Conservation (phyloP, 1,140 invertebrate genomes). For the Catajapyx aquilonaris region DNA sequence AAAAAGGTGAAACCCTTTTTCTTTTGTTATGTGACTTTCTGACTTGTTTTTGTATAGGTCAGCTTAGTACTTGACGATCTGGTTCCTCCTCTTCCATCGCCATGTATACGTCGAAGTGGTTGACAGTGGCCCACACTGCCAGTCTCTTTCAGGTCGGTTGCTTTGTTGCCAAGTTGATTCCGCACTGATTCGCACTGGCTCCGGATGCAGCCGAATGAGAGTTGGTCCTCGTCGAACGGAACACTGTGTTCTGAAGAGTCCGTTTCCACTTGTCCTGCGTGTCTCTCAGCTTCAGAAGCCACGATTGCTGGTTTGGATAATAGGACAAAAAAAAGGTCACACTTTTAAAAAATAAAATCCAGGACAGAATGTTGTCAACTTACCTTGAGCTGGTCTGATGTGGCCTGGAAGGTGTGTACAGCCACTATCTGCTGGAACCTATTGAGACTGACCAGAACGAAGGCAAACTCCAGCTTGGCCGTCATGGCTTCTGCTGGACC, state of each 20-base stretch:
- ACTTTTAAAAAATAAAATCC: slow-evolving; percentile 3
- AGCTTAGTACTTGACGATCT: no score
- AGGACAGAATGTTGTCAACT: slow-evolving; percentile 5
- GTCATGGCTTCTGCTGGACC: slow-evolving; percentile 28
- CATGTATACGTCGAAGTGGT: background rate
- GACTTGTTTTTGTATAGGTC: no score
- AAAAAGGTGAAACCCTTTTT: no score
- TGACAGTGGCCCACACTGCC: background rate
- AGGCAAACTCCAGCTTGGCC: slow-evolving; percentile 30
- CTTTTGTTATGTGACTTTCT: no score
- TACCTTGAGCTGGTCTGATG: slow-evolving; percentile 29
- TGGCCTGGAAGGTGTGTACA: slow-evolving; percentile 32
- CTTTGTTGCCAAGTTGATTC: background rate
- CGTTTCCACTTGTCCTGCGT: slow-evolving; percentile 31
- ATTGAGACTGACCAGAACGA: slow-evolving; percentile 33
- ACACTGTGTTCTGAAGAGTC: slow-evolving; percentile 26
- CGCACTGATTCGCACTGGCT: background rate
- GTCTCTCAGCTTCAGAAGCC: slow-evolving; percentile 26
- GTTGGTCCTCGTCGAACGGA: slow-evolving; percentile 11
- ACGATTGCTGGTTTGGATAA: slow-evolving; percentile 19
- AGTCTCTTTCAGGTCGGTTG: background rate
- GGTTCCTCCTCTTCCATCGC: no score
- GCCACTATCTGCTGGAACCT: slow-evolving; percentile 34
- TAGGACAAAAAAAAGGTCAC: background rate
- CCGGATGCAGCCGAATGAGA: background rate